Percentiles rank a stretch among this genome's conserved stretches.
phyloP scores from a whole-genome alignment of 2,797 vertebrate genomes.

The Pantherophis alleghaniensis region DNA sequence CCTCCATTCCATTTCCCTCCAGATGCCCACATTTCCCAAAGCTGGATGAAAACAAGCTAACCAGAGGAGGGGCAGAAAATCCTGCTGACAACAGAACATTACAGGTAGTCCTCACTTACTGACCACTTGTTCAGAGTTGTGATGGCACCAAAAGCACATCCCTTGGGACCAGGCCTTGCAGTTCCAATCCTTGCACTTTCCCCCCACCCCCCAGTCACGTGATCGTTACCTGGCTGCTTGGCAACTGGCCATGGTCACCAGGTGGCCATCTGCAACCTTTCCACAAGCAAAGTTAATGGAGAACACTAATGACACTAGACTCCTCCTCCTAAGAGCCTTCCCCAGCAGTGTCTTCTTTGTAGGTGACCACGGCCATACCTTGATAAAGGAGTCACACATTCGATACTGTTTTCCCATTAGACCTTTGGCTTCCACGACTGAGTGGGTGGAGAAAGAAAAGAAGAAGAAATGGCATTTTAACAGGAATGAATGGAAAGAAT shows the following conservation, averaged over 20 bases:
- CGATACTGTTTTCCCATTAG: conserved; percentile 68
- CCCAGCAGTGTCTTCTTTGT: neutral
- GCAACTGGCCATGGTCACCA: neutral
- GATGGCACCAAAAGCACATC: neutral
- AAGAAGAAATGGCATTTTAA: neutral
- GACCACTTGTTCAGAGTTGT: neutral
- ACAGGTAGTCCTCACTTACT: neutral
- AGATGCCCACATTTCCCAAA: neutral
- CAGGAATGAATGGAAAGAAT: neutral
- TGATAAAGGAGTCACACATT: conserved; percentile 81
- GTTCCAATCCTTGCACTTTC: neutral
- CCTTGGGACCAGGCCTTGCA: neutral
- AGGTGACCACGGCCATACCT: conserved; percentile 69
- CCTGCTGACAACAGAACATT: neutral
- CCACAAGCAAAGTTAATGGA: neutral
- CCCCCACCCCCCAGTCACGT: neutral
- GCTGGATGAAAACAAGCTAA: too few relatives aligned
- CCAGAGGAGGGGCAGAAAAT: neutral
- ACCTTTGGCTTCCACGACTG: conserved; percentile 86
- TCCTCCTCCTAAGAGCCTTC: neutral
- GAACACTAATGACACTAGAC: too few relatives aligned
- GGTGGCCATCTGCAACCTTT: neutral
- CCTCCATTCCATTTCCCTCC: neutral
- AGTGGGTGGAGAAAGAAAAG: neutral
- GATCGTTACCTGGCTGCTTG: neutral